These are phyloP conservation scores for Drosophila helvetica DNA, from an alignment of 2,888 invertebrate genomes.

Conservation along the genomic window DNA sequence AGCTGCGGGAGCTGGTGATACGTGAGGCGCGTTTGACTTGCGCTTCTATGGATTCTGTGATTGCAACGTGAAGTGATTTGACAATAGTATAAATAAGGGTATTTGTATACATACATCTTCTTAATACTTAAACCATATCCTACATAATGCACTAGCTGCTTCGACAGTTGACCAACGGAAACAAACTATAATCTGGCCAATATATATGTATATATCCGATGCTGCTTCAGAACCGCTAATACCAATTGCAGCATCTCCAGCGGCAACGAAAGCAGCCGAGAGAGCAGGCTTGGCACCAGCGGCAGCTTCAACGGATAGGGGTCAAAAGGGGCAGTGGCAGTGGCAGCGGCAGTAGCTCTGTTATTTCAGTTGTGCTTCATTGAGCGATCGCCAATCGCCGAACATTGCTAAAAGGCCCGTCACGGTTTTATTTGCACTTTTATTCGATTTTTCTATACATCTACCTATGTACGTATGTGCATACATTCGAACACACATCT, in stretches of 20 bases:
- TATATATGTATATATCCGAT: no score
- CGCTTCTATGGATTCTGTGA: constrained; percentile 67
- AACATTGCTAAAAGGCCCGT: constrained; percentile 13
- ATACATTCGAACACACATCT: no score
- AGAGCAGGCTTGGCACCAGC: not conserved
- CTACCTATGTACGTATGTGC: no score
- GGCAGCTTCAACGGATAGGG: constrained; percentile 34
- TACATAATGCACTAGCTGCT: not conserved
- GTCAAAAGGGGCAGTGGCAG: constrained; percentile 40
- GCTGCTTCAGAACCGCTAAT: not conserved
- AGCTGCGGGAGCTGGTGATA: constrained; percentile 82
- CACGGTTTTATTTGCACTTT: constrained; percentile 29
- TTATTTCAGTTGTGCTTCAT: constrained; percentile 15
- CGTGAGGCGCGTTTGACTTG: constrained; percentile 82
- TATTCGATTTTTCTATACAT: constrained; percentile 14
- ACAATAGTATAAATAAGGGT: not conserved
- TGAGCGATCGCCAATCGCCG: not conserved
- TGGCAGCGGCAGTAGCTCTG: not conserved
- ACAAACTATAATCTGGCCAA: no score
- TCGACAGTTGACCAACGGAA: not conserved
- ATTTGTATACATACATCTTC: no score
- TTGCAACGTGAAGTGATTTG: not conserved
- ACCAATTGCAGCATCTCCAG: constrained; percentile 15
- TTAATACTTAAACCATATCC: no score
- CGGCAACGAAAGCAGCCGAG: no score